phyloP scores from a whole-genome alignment of 2,888 invertebrate genomes.

The Drosophila neonasuta region DNA sequence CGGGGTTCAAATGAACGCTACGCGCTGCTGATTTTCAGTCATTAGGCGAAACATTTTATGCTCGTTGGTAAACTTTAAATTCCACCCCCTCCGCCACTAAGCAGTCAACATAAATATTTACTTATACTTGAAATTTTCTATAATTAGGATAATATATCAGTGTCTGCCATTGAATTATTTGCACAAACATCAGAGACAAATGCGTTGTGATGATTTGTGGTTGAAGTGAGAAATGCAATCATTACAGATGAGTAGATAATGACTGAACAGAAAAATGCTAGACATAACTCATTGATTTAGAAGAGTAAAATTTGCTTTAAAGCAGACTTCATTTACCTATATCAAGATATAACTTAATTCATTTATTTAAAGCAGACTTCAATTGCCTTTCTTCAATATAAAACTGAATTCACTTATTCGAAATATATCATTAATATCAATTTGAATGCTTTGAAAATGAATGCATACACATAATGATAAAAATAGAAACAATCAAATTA shows the following conservation, averaged over 20 bases:
- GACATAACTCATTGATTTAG: too few species aligned
- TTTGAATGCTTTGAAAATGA: neutral
- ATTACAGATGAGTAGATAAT: neutral
- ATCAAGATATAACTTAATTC: neutral
- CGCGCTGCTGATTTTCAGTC: conserved; percentile 54
- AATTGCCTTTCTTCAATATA: too few species aligned
- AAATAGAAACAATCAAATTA: neutral
- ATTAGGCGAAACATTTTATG: conserved; percentile 47
- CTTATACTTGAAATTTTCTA: neutral
- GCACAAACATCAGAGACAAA: neutral
- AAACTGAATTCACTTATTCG: neutral
- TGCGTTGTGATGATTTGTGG: conserved; percentile 1
- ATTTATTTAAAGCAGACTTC: neutral
- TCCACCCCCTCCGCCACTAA: neutral
- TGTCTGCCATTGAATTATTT: neutral
- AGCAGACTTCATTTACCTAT: neutral
- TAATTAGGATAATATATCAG: neutral
- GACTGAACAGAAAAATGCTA: too few species aligned
- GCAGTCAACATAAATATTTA: conserved; percentile 9
- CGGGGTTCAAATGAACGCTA: conserved; percentile 14
- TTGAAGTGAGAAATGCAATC: neutral
- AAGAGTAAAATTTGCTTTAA: neutral
- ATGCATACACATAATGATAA: conserved; percentile 1
- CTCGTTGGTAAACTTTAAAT: conserved; percentile 33
- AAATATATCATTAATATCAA: neutral